Evolutionary conservation across 2,888 invertebrate species (phyloP), one percentile per base, ranked within the genome.

Genomic region (Epirrita christyi): DNA sequence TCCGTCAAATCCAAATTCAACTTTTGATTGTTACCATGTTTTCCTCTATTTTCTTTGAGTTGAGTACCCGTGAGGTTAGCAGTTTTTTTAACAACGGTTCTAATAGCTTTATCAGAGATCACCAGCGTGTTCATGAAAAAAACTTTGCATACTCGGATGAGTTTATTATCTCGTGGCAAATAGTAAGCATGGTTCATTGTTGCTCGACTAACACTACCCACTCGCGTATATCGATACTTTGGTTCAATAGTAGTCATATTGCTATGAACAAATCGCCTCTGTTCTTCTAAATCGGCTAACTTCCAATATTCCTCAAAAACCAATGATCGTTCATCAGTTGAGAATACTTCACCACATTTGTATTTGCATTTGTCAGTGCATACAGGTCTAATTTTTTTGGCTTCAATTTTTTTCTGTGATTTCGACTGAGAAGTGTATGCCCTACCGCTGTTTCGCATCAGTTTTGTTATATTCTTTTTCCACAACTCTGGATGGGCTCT

Each of bases 381-480:
- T 15, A 47, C 48, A 57, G 55, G 57, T 54, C 57, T 59, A 54
- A 63, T 57, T 49, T 57, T 45, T 63, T 37, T 51, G 34, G 50
- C 55, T 55, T 32, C 1, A 51, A 57, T 38, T 5, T 47, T 27
- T 57, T 54, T 62, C 54, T 55, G 42, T 40, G 64, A 61, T 52
- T 61, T 64, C 28, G 58, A 55, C 56, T 54, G 48, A 59, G 48
- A 29, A 52, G 48, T 64, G 36, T 60, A 46, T 47, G 59, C 53
- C 41, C 56, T 63, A 21, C 59, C 59, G 32, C 59, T 51, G 41
- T 59, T 59, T 42, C 14, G 56, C 41, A 62, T 46, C 8, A 53
- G 41, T 46, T 60, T 63, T 44, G 45, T 60, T 56, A 29, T 57
- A 51, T 60, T 60, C 60, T 51, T 63, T 47, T 55, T 54, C 60